These are phyloP conservation scores for Mythimna pallens DNA, from an alignment of 2,888 invertebrate genomes.

Conservation along the genomic window DNA sequence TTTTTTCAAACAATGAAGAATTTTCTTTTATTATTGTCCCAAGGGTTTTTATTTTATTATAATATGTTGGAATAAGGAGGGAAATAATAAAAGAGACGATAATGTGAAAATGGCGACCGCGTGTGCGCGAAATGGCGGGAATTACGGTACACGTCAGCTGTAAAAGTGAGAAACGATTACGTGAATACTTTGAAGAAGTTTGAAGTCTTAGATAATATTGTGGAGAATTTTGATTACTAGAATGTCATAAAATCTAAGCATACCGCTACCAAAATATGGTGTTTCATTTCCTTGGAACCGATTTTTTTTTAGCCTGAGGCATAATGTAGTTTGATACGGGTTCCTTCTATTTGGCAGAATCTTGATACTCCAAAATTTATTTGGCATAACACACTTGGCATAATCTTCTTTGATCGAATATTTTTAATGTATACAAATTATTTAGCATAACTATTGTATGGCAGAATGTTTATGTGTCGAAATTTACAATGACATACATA, in stretches of 20 bases:
- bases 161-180: slow-evolving; percentile 13
- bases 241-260: neutral
- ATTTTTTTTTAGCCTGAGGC: no score
- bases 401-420: no score
- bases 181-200: slow-evolving; percentile 8
- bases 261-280: no score
- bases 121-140: slow-evolving; percentile 50
- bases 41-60: slow-evolving; percentile 58
- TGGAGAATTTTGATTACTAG: neutral
- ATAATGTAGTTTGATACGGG: no score
- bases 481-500: no score
- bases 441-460: no score
- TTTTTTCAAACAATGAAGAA: slow-evolving; percentile 42
- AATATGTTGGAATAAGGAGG: slow-evolving; percentile 44
- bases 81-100: slow-evolving; percentile 53
- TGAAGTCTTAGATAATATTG: neutral
- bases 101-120: slow-evolving; percentile 43
- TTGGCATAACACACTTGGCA: no score
- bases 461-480: no score
- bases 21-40: slow-evolving; percentile 46
- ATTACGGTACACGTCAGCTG: slow-evolving; percentile 5
- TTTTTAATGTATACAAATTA: no score
- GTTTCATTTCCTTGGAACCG: no score
- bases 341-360: no score
- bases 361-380: no score